Conservation (phyloP, 2,888 invertebrate genomes). For the Steinernema scapterisci region DNA sequence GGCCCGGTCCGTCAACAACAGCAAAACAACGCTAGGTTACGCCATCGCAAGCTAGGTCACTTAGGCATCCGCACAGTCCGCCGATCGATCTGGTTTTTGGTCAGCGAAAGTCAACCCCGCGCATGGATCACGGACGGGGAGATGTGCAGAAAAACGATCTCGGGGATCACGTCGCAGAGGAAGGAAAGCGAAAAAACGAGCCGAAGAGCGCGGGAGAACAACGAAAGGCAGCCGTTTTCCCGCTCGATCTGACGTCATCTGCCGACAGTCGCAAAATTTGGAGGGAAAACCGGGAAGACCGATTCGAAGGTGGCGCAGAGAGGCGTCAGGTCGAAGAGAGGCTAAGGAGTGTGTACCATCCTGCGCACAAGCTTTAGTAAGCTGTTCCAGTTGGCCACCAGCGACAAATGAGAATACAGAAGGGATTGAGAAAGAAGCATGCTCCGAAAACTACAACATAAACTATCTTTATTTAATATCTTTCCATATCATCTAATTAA, state of each 20-base stretch:
- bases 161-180: not conserved
- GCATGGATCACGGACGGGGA: not conserved
- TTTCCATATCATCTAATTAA: too few relatives aligned
- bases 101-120: not conserved
- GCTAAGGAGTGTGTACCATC: too few relatives aligned
- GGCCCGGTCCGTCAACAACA: not conserved
- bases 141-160: not conserved
- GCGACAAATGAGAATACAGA: too few relatives aligned
- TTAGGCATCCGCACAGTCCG: not conserved
- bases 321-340: not conserved
- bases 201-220: not conserved
- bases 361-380: too few relatives aligned
- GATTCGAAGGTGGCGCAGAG: not conserved
- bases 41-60: constrained; percentile 12
- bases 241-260: not conserved
- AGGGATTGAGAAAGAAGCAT: too few relatives aligned
- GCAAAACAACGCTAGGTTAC: constrained; percentile 19
- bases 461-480: too few relatives aligned
- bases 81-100: constrained; percentile 9
- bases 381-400: too few relatives aligned
- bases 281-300: not conserved
- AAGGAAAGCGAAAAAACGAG: constrained; percentile 11
- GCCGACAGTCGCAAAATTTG: constrained; percentile 17
- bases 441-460: too few relatives aligned
- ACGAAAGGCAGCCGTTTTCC: constrained; percentile 7